Conservation (phyloP, 2,888 invertebrate genomes). For the Clepsis dumicolana region DNA sequence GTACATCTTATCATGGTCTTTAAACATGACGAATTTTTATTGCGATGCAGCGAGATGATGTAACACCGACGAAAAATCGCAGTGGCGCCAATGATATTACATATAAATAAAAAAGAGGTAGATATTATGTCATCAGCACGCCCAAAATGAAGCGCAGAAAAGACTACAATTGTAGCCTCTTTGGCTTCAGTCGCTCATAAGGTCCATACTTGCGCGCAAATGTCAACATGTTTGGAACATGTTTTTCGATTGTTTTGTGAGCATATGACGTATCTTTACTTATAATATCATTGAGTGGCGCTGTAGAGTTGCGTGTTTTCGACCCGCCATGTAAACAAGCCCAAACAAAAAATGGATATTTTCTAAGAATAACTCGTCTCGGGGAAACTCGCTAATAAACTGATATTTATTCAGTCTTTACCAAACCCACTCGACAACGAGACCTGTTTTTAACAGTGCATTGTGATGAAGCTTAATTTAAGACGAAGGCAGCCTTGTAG, state of each 20-base stretch:
- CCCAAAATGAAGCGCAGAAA: no score
- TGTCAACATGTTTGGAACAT: no score
- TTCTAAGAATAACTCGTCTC: conserved; percentile 1
- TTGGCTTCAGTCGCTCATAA: no score
- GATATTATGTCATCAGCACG: no score
- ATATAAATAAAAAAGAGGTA: not conserved
- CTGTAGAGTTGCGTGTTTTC: conserved; percentile 1
- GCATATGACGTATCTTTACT: no score
- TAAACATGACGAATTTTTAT: not conserved
- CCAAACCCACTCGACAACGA: conserved; percentile 9
- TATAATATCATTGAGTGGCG: no score
- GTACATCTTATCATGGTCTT: not conserved
- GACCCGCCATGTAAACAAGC: no score
- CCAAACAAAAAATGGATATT: not conserved
- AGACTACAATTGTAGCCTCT: no score
- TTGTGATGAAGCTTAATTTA: conserved; percentile 28
- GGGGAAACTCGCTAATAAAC: conserved; percentile 24
- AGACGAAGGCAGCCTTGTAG: conserved; percentile 39
- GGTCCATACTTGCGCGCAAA: no score
- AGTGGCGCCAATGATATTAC: no score
- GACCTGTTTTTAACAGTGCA: conserved; percentile 7
- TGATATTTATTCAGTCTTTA: conserved; percentile 17
- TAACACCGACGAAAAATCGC: no score
- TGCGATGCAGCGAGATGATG: not conserved
- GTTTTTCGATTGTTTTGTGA: no score